Conservation (phyloP, 2,797 vertebrate species). For the Silurus aristotelis region DNA sequence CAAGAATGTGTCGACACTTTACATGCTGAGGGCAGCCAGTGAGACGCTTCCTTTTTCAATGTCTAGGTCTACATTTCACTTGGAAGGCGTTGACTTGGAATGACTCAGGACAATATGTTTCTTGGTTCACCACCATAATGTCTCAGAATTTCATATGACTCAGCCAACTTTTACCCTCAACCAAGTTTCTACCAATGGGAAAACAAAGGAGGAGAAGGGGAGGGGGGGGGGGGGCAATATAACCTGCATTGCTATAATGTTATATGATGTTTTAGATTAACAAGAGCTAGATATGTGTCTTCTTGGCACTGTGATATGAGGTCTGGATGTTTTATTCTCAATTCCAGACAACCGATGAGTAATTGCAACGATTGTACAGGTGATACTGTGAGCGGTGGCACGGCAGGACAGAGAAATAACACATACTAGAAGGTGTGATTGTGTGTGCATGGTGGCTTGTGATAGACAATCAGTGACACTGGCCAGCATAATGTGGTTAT, state of each 20-base stretch:
- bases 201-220: background rate
- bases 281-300: background rate
- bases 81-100: slow-evolving; percentile 24
- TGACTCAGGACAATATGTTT: slow-evolving; percentile 22
- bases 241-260: background rate
- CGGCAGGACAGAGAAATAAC: background rate
- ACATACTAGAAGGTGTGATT: background rate
- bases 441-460: background rate
- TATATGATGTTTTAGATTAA: background rate
- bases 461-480: background rate
- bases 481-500: background rate
- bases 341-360: background rate
- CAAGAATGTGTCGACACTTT: slow-evolving; percentile 64
- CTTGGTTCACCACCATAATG: slow-evolving; percentile 35
- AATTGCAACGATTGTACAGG: background rate
- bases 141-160: slow-evolving; percentile 17
- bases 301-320: background rate
- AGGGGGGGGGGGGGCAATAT: too few species aligned
- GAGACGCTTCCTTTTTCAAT: slow-evolving; percentile 38
- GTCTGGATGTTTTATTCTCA: background rate
- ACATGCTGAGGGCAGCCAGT: slow-evolving; percentile 34
- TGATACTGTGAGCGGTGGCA: background rate
- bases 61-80: slow-evolving; percentile 9
- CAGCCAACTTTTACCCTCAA: background rate
- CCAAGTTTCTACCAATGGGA: background rate